Conservation (phyloP, 2,797 vertebrate genomes). For the Pteronotus mesoamericanus region DNA sequence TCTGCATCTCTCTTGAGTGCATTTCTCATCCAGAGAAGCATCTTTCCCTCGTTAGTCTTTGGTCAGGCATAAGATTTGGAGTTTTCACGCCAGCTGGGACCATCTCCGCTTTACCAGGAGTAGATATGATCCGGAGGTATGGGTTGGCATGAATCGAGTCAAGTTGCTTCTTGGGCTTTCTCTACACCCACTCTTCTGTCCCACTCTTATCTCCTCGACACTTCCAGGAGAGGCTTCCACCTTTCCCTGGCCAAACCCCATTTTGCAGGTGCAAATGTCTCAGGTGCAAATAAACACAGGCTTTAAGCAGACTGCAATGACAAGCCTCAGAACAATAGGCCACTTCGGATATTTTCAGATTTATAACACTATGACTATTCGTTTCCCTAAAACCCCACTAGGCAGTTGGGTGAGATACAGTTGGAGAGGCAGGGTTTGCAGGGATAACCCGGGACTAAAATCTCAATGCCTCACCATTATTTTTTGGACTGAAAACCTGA, state of each 20-base stretch:
- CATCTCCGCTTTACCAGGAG: not conserved
- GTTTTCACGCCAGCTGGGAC: not conserved
- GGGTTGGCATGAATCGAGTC: not conserved
- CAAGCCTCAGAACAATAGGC: not conserved
- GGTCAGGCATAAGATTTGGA: not conserved
- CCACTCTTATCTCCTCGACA: not conserved
- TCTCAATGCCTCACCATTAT: not conserved
- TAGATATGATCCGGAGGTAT: not conserved
- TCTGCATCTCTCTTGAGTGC: not conserved
- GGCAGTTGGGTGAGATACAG: not conserved
- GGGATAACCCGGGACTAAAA: not conserved
- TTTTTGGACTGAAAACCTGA: not conserved
- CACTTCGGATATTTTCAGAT: not conserved
- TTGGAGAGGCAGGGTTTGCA: not conserved
- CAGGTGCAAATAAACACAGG: not conserved
- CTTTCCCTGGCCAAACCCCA: not conserved
- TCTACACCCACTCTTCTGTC: not conserved
- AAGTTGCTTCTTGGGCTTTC: not conserved
- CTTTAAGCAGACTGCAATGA: not conserved
- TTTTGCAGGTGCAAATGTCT: not conserved
- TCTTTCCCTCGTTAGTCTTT: not conserved
- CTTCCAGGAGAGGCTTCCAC: not conserved
- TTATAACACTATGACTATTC: not conserved
- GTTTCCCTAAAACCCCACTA: not conserved
- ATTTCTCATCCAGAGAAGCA: not conserved